These are phyloP conservation scores for Thinocorus orbignyianus DNA, from an alignment of 2,113 vertebrate species.

Conservation along the genomic window DNA sequence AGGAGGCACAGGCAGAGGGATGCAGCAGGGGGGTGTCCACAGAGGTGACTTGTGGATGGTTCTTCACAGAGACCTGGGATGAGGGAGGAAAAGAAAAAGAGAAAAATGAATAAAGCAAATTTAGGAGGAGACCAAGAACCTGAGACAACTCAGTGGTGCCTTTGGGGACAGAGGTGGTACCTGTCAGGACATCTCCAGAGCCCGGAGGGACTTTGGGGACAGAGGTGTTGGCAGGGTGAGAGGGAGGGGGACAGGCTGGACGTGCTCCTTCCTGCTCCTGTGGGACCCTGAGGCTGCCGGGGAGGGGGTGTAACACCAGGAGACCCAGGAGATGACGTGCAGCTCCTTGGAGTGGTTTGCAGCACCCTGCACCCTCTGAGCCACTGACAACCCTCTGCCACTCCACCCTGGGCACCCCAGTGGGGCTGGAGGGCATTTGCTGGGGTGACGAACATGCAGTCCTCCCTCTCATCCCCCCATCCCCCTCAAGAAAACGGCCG, in stretches of 20 bases:
- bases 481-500: rapidly evolving
- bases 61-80: rapidly evolving
- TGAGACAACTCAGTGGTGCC: neutral
- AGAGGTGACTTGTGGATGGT: no score
- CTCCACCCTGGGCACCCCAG: rapidly evolving
- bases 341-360: neutral
- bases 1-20: neutral
- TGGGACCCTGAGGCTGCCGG: rapidly evolving
- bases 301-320: neutral
- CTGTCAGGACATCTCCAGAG: neutral
- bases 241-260: rapidly evolving
- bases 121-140: neutral
- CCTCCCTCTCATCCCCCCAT: no score
- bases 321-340: rapidly evolving
- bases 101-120: neutral
- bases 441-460: rapidly evolving
- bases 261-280: rapidly evolving
- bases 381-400: neutral
- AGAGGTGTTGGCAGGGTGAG: neutral
- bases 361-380: neutral
- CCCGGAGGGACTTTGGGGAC: neutral
- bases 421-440: rapidly evolving
- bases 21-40: neutral
- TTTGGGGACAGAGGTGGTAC: neutral
- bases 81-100: neutral